phyloP scores from a whole-genome alignment of 2,888 invertebrate genomes.

The Nomada fucata region DNA sequence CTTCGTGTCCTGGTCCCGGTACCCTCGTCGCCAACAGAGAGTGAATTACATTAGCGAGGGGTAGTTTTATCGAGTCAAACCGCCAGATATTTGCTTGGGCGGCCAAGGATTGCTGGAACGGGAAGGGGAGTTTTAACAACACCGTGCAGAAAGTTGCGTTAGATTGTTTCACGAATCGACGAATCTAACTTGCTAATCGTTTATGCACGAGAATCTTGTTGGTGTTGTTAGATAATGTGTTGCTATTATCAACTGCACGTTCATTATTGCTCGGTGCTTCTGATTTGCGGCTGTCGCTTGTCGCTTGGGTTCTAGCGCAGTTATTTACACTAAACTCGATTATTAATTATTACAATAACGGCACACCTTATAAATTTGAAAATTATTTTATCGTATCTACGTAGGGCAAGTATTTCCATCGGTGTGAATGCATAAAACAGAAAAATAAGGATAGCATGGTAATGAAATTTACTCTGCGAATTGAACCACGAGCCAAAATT shows the following conservation, averaged over 20 bases:
- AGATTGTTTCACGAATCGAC: slow-evolving; percentile 14
- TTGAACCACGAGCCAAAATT: neutral
- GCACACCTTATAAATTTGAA: no score
- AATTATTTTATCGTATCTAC: no score
- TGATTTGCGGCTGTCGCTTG: no score
- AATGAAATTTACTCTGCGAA: no score
- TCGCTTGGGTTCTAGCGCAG: no score
- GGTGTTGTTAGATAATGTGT: neutral
- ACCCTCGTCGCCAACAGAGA: slow-evolving; percentile 45
- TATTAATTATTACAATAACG: no score
- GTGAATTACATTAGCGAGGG: slow-evolving; percentile 74
- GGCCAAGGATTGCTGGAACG: slow-evolving; percentile 33
- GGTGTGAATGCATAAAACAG: no score
- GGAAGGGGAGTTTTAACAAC: slow-evolving; percentile 30
- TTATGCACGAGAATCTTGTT: neutral
- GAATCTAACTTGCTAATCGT: slow-evolving; percentile 2
- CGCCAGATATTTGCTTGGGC: slow-evolving; percentile 63
- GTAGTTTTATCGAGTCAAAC: slow-evolving; percentile 74
- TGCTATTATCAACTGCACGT: neutral
- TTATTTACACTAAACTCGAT: no score
- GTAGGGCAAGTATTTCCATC: no score
- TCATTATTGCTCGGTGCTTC: no score
- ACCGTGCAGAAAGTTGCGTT: neutral
- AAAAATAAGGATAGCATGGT: no score
- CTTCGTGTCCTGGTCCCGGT: slow-evolving; percentile 28